Base-by-base conservation (phyloP, 1,140 invertebrate genomes). In the Oedothorax gibbosus region DNA sequence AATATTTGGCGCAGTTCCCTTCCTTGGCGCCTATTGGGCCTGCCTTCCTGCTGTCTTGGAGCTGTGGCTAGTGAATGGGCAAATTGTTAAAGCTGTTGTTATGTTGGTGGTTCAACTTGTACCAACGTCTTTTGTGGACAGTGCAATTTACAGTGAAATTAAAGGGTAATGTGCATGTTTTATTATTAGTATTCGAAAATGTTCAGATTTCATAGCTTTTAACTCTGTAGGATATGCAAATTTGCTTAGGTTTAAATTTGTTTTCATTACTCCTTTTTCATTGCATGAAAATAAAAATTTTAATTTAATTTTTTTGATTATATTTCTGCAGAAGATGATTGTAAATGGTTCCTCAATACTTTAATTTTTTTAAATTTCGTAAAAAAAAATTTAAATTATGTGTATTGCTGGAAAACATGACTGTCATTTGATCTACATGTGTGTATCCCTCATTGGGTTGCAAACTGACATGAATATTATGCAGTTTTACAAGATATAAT, bases 111-210 rank as follows among this genome's bases (percentile, higher is more conserved):
- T 94, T 69, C 97, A 98, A 88, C 94, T 99, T 88, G 91, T 97
- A 35, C 97, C 98, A 4, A 95, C 95, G n/a, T 95, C 94, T 77
- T 91, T 93, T 87, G 95, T 99, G 9, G 97, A 99, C 89, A 96
- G 96, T 6, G 94, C 97, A 15, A 98, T 99, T 87, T 99, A 99
- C 88, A 95, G 95, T 78, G 98, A 99, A 92, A 98, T 99, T 65
- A 98, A 98, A 92, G 96, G 97, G 97, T 98, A 90, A 92, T 92
- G 10, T 18, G 21, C 15, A 14, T 7, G 20, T n/a, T 86, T 62
- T 14, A 72, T 72, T 68, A 15, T 78, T 60, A 60, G 6, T 2
- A 60, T 14, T 14, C 7, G 0, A 60, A 14, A 14, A 14, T 3
- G 1, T 2, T 60, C n/a, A 60, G 1, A 60, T 60, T 60, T 60